Conservation (phyloP, 2,113 vertebrate species). For the Lepisosteus osseus region DNA sequence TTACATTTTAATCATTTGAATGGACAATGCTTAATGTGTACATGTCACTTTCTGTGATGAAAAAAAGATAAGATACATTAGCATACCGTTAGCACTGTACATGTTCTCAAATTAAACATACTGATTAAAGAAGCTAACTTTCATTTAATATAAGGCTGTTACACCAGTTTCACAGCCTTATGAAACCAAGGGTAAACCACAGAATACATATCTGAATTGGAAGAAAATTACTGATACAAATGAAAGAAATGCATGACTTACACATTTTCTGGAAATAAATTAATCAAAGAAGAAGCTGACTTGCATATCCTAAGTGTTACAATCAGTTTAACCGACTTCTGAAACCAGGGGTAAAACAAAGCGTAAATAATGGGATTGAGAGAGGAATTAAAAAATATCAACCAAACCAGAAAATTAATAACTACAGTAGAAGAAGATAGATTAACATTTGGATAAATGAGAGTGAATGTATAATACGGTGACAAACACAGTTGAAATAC, state of each 20-base stretch:
- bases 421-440: background rate
- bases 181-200: too few relatives aligned
- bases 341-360: slow-evolving; percentile 24
- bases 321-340: slow-evolving; percentile 16
- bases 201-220: too few relatives aligned
- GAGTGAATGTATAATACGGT: slow-evolving; percentile 9
- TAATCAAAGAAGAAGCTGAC: background rate
- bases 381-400: slow-evolving; percentile 16
- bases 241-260: background rate
- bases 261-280: background rate
- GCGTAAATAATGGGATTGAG: slow-evolving; percentile 22
- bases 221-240: too few relatives aligned
- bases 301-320: slow-evolving; percentile 2
- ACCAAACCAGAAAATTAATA: slow-evolving; percentile 14
- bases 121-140: too few relatives aligned
- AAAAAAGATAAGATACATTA: too few relatives aligned
- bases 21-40: too few relatives aligned
- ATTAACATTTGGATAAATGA: slow-evolving; percentile 7
- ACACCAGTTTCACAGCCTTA: too few relatives aligned
- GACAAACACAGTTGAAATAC: slow-evolving; percentile 18
- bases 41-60: too few relatives aligned
- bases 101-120: too few relatives aligned
- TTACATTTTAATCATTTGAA: too few relatives aligned
- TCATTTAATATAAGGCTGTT: too few relatives aligned
- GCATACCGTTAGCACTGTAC: too few relatives aligned